These are phyloP conservation scores for Discoglossus pictus DNA, from an alignment of 2,797 vertebrate genomes.

Conservation along the genomic window DNA sequence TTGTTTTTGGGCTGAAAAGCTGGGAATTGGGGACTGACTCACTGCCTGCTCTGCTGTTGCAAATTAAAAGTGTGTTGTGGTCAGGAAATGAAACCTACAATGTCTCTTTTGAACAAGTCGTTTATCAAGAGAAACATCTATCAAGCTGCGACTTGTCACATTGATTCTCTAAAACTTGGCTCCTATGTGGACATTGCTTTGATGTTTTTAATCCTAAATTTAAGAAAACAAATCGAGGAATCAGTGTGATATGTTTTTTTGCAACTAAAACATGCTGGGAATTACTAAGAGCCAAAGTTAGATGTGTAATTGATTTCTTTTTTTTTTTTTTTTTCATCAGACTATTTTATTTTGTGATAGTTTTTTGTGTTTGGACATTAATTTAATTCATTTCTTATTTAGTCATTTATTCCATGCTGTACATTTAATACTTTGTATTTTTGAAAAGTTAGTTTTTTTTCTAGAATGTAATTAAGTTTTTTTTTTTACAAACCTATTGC, in stretches of 20 bases:
- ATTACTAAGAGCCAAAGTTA: background rate
- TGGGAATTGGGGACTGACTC: conserved; percentile 70
- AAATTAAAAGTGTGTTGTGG: conserved; percentile 83
- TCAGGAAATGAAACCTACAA: conserved; percentile 84
- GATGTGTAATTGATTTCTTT: background rate
- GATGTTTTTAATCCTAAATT: conserved; percentile 75
- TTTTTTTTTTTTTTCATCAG: too few species aligned
- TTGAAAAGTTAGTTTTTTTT: conserved; percentile 3
- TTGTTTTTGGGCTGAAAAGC: conserved; percentile 61
- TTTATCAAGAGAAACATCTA: conserved; percentile 83
- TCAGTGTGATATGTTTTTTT: conserved; percentile 10
- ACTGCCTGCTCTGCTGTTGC: conserved; percentile 75
- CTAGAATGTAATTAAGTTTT: too few species aligned
- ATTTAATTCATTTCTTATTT: conserved; percentile 21
- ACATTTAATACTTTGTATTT: conserved; percentile 11
- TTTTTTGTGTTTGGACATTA: conserved; percentile 32
- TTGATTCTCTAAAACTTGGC: conserved; percentile 77
- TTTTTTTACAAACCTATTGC: too few species aligned
- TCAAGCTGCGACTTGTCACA: conserved; percentile 79
- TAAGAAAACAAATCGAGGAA: conserved; percentile 54
- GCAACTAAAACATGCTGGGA: too few species aligned
- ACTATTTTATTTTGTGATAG: background rate
- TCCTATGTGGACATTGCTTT: conserved; percentile 71
- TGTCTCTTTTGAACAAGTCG: conserved; percentile 82
- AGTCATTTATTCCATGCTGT: conserved; percentile 21